Base-by-base conservation (phyloP, 2,888 invertebrate species). In the Osedax frankpressi region DNA sequence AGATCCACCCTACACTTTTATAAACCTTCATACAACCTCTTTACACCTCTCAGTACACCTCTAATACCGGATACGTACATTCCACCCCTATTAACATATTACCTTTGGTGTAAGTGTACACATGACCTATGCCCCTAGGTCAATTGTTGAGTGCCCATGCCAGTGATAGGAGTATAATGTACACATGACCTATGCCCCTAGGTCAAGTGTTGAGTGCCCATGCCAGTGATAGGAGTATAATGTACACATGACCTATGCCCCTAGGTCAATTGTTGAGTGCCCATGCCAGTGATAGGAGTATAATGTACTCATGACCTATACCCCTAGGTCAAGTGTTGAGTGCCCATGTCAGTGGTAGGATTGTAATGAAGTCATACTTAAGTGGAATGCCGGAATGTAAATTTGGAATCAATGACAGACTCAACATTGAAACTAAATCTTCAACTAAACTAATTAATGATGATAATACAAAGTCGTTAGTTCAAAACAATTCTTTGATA, bases 331-430 rank as follows among this genome's bases (percentile, higher is more conserved):
- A 98, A 87, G 97, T 98, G 29, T 86, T 99, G 74, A 96, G 96
- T 24, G 96, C 98, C 69, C 98, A 99, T 82, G 98, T 99, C 60
- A 98, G 98, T 28, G 98, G 98, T 73, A 95, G 96, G 85, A 95
- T 99, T 73, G 94, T 97, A 59, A 98, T 99, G 98, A 99, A 99
- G 87, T 95, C 96, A 0, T 99, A 97, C 84, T 87, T 99, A 75
- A 96, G 96, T 28, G 98, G 98, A 30, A 99, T 99, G 98, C 98
- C 98, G 0, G 98, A 98, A 85, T 99, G 98, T 87, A 99, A 98
- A 87, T 98, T 88, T 84, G 98, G 98, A 24, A 97, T 98, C 82
- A 99, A 99, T 82, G 98, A 99, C 85, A 99, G 98, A 86, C 93
- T 98, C 75, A 93, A 97, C 3, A 94, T 99, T 93, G 98, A 98